Base-by-base conservation (phyloP, 1,140 invertebrate species). In the Drosophila asahinai region DNA sequence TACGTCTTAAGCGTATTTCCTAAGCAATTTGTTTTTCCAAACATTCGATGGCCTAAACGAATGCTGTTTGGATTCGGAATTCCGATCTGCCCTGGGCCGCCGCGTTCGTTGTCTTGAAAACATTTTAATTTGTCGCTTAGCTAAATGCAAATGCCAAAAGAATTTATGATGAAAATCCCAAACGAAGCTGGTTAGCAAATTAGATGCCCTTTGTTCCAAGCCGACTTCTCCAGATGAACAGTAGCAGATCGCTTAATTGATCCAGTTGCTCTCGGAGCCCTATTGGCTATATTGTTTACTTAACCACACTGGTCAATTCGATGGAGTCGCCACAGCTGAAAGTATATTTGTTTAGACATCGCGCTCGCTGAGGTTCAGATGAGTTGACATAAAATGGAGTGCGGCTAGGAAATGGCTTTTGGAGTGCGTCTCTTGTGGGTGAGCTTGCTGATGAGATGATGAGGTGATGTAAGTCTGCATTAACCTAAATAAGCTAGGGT, bases 261-360 rank as follows among this genome's bases (percentile, higher is more conserved):
- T 70, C 57, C 63, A 76, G 87, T 78, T 82, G 67, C 67, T 51
- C 57, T 80, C 38, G 63, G 19, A 43, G 60, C 47, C 47, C 48
- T 19, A 52, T 30, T 62, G 54, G 54, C 36, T 14, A 14, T 66
- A 25, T 72, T 66, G 75, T 79, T 66, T 79, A 74, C 59, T 84
- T 90, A 55, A 90, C 80, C 62, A 67, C 70, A 79, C 76, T 81
- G 63, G 84, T 52, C 43, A 87, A 58, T 76, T 92, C 80, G 54
- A 91, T 78, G 47, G 87, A 82, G 72, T 93, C 86, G 77, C 67
- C 90, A 81, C 77, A 92, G 58, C 87, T 92, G 75, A 71, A 92
- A 92, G 52, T 68, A 87, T 61, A 48, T 47, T 27, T 45, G 43
- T 42, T 74, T 73, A 74, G 71, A 70, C 68, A 30, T 68, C 15